Conservation (phyloP, 2,888 invertebrate species). For the Criorhina ranunculi region DNA sequence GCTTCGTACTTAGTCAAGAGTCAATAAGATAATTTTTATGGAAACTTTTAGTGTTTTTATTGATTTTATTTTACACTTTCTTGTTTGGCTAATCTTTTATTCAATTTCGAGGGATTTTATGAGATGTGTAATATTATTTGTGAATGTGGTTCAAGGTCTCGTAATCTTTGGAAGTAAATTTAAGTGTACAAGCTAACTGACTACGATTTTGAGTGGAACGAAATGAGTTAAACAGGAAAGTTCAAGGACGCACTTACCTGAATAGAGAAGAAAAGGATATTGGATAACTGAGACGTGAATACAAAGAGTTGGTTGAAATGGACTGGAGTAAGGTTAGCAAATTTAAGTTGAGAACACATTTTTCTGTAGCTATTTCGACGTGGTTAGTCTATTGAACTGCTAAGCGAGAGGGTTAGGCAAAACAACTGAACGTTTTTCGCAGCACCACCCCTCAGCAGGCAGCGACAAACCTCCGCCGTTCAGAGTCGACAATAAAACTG, state of each 20-base stretch:
- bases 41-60: conserved; percentile 9
- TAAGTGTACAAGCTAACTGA: conserved; percentile 13
- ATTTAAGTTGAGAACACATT: too few relatives aligned
- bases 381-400: too few relatives aligned
- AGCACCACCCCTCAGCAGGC: too few relatives aligned
- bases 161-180: too few relatives aligned
- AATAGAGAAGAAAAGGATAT: conserved; percentile 15
- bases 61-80: conserved; percentile 7
- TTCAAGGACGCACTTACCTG: conserved; percentile 52
- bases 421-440: too few relatives aligned
- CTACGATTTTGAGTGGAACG: neutral
- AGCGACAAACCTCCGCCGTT: too few relatives aligned
- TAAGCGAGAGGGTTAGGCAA: too few relatives aligned
- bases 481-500: too few relatives aligned
- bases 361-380: too few relatives aligned
- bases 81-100: neutral
- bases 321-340: too few relatives aligned
- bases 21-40: conserved; percentile 12
- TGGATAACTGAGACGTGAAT: neutral
- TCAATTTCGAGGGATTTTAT: neutral
- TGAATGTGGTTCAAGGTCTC: conserved; percentile 29
- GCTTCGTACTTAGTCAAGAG: neutral
- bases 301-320: too few relatives aligned
- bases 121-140: neutral
- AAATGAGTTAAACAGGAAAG: too few relatives aligned